A percentile compares a stretch with the other conserved stretches of the same genome.
phyloP scores from a whole-genome alignment of 2,113 vertebrate genomes.

The Xenus cinereus region DNA sequence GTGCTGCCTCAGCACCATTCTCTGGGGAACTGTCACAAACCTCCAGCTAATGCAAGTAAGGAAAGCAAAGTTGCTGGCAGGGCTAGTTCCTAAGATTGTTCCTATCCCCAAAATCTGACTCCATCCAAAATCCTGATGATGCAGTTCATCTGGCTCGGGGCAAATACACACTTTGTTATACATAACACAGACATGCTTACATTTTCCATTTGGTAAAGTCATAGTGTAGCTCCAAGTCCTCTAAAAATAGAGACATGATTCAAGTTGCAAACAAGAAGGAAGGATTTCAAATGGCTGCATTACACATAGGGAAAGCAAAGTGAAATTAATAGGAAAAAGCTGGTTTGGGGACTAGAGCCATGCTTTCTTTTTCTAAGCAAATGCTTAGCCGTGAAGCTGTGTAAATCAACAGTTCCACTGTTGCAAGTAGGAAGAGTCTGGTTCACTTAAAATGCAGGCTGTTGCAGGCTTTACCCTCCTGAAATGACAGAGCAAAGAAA shows the following conservation, averaged over 20 bases:
- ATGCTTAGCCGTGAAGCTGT: neutral
- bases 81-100: neutral
- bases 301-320: neutral
- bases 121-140: constrained; percentile 16
- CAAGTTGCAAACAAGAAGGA: constrained; percentile 63
- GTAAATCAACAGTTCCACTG: neutral
- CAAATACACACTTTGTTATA: constrained; percentile 30
- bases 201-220: constrained; percentile 67
- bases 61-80: constrained; percentile 38
- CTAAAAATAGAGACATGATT: constrained; percentile 63
- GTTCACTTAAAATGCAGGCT: constrained; percentile 14
- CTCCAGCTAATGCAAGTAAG: neutral
- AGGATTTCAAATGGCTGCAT: constrained; percentile 34
- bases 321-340: constrained; percentile 54
- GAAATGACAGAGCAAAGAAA: constrained; percentile 43
- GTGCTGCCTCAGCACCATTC: neutral
- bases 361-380: neutral
- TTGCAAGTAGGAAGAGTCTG: neutral
- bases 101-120: constrained; percentile 27
- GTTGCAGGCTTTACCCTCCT: neutral
- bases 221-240: neutral
- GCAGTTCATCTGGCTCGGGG: constrained; percentile 46
- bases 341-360: neutral
- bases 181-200: constrained; percentile 51
- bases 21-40: constrained; percentile 25